Base-by-base conservation (phyloP, 2,113 vertebrate species). In the Sciurus niger region DNA sequence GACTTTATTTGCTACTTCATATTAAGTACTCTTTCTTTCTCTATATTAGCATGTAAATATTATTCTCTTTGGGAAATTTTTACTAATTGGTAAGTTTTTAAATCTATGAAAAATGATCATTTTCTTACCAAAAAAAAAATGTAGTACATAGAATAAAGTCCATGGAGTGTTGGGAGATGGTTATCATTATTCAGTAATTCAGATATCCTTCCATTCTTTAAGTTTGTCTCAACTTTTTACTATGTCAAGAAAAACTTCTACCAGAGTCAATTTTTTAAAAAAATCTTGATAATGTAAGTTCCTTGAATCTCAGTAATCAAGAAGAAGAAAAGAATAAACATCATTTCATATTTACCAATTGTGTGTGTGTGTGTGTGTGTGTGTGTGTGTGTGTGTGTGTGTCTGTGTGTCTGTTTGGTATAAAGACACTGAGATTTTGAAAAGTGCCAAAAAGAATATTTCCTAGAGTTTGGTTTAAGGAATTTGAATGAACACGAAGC, bases 381-480 rank as follows among this genome's bases (percentile, higher is more conserved):
- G 51, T 53, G 51, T 53, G 48, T 48, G 48, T 48, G 51, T 53
- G 51, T 53, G 51, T 70, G 70, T 25, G 5, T 17, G 6, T 70
- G 8, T 46, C 2, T 78, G 2, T 0, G 11, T 77, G 4, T 40
- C 40, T 40, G 40, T 3, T 72, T 94, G n/a, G 11, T 48, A 65
- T 46, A 78, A 87, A 90, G 13, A 72, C 28, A 70, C 67, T 13
- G 76, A 8, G 13, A 65, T 88, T 95, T 74, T 84, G 20, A 68
- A 55, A 77, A 82, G 12, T 32, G 6, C 34, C 87, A 73, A 28
- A 83, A 90, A 74, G 74, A 67, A 79, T 86, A 80, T 79, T 76
- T 87, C 67, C 65, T 94, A 67, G 67, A 95, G 28, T 73, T 96
- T 80, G 24, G 18, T 77, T 89, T 84, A 86, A 84, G 48, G 32